Conservation (phyloP, 2,888 invertebrate genomes). For the Catocala fraxini region DNA sequence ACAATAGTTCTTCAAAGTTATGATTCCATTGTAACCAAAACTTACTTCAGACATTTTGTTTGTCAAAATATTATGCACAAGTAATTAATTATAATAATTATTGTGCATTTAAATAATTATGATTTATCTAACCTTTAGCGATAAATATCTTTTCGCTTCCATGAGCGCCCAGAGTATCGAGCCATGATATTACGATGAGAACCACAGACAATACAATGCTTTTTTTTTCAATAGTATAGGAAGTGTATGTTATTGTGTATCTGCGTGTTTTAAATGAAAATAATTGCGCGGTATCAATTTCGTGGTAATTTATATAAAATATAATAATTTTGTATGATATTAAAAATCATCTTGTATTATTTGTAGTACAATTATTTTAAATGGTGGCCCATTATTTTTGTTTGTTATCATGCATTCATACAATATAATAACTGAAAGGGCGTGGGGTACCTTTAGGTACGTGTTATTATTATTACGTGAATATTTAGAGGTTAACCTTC, state of each 20-base stretch:
- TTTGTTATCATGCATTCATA: background rate
- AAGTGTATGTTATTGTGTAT: conserved; percentile 30
- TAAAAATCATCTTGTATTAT: background rate
- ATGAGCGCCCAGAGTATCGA: conserved; percentile 23
- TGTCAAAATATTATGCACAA: conserved; percentile 13
- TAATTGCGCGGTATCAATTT: conserved; percentile 35
- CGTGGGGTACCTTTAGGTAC: too few species aligned
- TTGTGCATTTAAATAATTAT: conserved; percentile 30
- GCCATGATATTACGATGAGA: conserved; percentile 32
- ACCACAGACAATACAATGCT: conserved; percentile 28
- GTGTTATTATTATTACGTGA: too few species aligned
- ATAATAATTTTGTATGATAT: background rate
- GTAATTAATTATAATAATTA: conserved; percentile 21
- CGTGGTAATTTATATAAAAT: conserved; percentile 12
- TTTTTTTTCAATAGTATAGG: conserved; percentile 22
- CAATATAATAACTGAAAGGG: too few species aligned
- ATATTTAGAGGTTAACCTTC: too few species aligned
- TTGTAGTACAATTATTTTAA: conserved; percentile 10
- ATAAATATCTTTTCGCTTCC: conserved; percentile 43
- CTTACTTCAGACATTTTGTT: conserved; percentile 12
- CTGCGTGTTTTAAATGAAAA: conserved; percentile 25
- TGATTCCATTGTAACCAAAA: conserved; percentile 10
- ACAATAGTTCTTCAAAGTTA: background rate
- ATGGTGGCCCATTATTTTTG: conserved; percentile 1
- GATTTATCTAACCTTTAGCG: conserved; percentile 29